Evolutionary conservation across 2,797 vertebrate genomes (phyloP).

Genomic region (Pseudochromis fuscus): DNA sequence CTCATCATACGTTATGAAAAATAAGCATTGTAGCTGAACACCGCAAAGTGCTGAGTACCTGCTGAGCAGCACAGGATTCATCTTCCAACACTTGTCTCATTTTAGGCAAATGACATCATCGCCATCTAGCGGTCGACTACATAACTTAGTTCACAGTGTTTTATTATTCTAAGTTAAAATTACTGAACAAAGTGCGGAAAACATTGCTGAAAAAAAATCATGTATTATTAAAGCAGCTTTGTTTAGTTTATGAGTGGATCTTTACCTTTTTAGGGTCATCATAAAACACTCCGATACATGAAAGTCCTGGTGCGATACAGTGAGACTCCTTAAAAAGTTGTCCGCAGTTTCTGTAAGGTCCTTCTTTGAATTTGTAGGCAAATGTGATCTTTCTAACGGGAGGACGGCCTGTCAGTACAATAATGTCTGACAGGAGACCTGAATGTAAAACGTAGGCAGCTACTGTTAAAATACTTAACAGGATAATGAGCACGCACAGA

Average conservation of each 20-base stretch:
- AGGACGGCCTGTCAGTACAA: conserved; percentile 88
- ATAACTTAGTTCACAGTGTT: neutral
- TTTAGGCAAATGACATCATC: conserved; percentile 31
- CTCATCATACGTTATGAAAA: neutral
- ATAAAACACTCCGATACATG: conserved; percentile 89
- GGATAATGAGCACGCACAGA: conserved; percentile 80
- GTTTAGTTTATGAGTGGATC: neutral
- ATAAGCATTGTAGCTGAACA: neutral
- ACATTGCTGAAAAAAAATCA: neutral
- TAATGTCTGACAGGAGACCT: conserved; percentile 87
- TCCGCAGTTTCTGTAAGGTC: conserved; percentile 86
- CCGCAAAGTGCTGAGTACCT: neutral
- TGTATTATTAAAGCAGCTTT: accelerated
- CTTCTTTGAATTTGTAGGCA: conserved; percentile 92
- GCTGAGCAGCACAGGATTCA: neutral
- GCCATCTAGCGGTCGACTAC: conserved; percentile 71
- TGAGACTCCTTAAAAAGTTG: conserved; percentile 89
- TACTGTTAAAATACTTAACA: conserved; percentile 84
- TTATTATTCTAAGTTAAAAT: neutral
- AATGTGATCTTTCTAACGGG: conserved; percentile 89
- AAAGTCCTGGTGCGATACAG: conserved; percentile 88
- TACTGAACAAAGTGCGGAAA: neutral
- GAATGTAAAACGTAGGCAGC: conserved; percentile 88
- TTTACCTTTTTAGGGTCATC: conserved; percentile 87
- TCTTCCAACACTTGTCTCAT: neutral